Percentiles rank a stretch among this genome's conserved stretches.
These are phyloP conservation scores for Sebastes flavidus DNA, from an alignment of 2,797 vertebrate species.

Conservation along the genomic window DNA sequence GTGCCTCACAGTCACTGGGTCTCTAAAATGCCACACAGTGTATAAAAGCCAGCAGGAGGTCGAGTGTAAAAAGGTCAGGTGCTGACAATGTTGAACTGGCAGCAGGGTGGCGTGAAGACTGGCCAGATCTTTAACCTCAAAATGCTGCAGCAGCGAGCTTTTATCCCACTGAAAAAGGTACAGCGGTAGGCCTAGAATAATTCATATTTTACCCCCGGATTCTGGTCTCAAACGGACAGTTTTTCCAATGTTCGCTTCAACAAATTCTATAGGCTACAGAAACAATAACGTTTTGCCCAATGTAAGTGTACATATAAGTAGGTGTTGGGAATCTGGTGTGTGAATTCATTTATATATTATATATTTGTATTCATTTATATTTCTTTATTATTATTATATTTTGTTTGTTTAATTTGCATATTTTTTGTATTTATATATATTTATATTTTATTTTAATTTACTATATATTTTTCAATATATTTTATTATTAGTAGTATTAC, in stretches of 20 bases:
- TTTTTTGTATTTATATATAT: too few species aligned
- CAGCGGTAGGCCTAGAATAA: not conserved
- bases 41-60: slow-evolving; percentile 1
- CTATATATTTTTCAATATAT: too few species aligned
- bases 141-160: not conserved
- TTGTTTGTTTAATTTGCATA: too few species aligned
- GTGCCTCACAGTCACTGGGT: not conserved
- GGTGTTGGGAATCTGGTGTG: too few species aligned
- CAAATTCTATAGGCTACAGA: too few species aligned
- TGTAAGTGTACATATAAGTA: too few species aligned
- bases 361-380: too few species aligned
- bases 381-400: too few species aligned
- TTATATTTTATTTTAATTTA: too few species aligned
- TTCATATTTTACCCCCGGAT: not conserved
- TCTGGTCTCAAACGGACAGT: not conserved
- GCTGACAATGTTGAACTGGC: not conserved
- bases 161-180: fast-evolving
- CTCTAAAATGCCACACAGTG: slow-evolving; percentile 30
- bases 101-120: not conserved
- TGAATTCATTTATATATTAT: too few species aligned
- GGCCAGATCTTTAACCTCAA: slow-evolving; percentile 11
- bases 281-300: not conserved
- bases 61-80: slow-evolving; percentile 46
- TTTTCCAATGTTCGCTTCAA: too few species aligned
- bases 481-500: too few species aligned